Percentiles rank a stretch among this genome's conserved stretches.
Evolutionary conservation across 2,113 vertebrate genomes (phyloP).

Genomic region (Zapus hudsonius): DNA sequence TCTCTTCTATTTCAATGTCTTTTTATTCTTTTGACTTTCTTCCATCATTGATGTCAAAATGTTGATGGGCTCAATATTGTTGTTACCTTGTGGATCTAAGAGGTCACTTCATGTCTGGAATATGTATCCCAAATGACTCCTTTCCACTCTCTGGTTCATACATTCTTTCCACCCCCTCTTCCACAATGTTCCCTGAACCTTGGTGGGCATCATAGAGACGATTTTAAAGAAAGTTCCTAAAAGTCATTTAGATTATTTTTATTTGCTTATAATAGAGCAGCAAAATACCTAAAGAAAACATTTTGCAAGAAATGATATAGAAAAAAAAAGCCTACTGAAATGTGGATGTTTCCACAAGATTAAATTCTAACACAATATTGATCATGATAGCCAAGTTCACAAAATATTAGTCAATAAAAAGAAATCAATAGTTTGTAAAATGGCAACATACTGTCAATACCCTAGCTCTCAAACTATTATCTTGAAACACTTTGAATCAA

Average conservation of each 20-base stretch:
- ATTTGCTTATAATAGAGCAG: background rate
- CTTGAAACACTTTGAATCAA: slow-evolving; percentile 30
- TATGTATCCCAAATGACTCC: too few species aligned
- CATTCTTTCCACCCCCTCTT: too few species aligned
- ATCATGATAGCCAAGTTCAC: slow-evolving; percentile 5
- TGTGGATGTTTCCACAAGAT: slow-evolving; percentile 5
- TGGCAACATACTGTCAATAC: background rate
- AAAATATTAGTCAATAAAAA: slow-evolving; percentile 30
- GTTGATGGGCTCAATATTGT: too few species aligned
- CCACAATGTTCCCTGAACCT: too few species aligned
- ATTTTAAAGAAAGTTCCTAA: background rate
- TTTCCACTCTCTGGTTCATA: too few species aligned
- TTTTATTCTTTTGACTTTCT: too few species aligned
- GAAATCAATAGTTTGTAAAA: slow-evolving; percentile 30
- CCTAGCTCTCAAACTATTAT: slow-evolving; percentile 24
- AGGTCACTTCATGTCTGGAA: too few species aligned
- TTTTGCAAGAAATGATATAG: background rate
- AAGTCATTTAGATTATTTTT: slow-evolving; percentile 29
- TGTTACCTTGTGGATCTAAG: too few species aligned
- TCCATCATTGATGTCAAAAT: too few species aligned
- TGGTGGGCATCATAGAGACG: too few species aligned
- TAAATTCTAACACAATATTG: slow-evolving; percentile 34
- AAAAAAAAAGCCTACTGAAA: slow-evolving; percentile 11
- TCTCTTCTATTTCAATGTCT: too few species aligned
- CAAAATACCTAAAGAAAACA: slow-evolving; percentile 20